phyloP scores from a whole-genome alignment of 1,140 invertebrate genomes.

The Vollenhovia emeryi region DNA sequence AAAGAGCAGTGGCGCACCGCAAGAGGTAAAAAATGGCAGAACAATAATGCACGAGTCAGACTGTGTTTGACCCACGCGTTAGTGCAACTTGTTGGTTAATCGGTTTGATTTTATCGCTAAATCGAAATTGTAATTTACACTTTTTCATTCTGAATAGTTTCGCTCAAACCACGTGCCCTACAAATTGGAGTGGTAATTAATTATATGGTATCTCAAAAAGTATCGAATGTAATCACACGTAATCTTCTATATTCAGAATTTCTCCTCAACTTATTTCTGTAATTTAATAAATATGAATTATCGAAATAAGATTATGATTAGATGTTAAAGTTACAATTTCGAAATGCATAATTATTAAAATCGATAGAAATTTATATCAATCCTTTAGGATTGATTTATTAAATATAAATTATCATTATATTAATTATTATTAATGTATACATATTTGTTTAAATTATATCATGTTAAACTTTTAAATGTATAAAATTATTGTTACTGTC shows the following conservation, averaged over 20 bases:
- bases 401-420: too few relatives aligned
- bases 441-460: too few relatives aligned
- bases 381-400: too few relatives aligned
- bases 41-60: constrained; percentile 25
- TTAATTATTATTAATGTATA: too few relatives aligned
- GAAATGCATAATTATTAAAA: too few relatives aligned
- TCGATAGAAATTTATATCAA: too few relatives aligned
- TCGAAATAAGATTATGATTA: background rate
- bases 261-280: background rate
- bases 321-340: background rate
- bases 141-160: background rate
- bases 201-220: background rate
- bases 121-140: constrained; percentile 18
- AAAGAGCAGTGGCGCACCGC: constrained; percentile 19
- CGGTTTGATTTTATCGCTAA: constrained; percentile 3
- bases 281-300: background rate
- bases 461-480: too few relatives aligned
- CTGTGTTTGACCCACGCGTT: background rate
- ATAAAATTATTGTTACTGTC: too few relatives aligned
- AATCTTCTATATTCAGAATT: background rate
- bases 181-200: constrained; percentile 23
- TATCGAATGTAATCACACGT: background rate
- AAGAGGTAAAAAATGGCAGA: background rate
- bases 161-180: constrained; percentile 19
- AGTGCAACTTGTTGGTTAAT: constrained; percentile 27